phyloP scores from a whole-genome alignment of 2,888 invertebrate species.

The Prenolepis imparis region DNA sequence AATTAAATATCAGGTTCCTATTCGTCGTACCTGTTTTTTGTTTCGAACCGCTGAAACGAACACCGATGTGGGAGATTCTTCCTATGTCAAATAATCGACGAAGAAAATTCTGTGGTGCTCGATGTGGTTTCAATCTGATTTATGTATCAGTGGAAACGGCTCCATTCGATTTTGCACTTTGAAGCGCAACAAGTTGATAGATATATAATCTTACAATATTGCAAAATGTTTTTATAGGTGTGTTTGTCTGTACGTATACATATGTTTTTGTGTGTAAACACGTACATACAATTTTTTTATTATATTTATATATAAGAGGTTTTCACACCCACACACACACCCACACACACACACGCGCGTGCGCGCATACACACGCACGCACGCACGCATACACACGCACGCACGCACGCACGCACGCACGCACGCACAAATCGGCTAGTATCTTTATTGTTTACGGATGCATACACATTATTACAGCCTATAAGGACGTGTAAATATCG shows the following conservation, averaged over 20 bases:
- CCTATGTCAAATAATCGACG: conserved; percentile 48
- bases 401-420: conserved; percentile 38
- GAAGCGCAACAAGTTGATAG: conserved; percentile 36
- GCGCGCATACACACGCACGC: conserved; percentile 45
- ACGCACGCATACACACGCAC: conserved; percentile 45
- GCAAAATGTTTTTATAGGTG: conserved; percentile 39
- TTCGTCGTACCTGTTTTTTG: conserved; percentile 70
- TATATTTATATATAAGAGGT: conserved; percentile 54
- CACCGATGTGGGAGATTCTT: conserved; percentile 47
- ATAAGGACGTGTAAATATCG: neutral
- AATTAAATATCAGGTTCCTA: conserved; percentile 80
- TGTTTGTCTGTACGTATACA: conserved; percentile 1
- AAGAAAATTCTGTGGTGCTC: conserved; percentile 59
- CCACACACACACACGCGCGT: too few species aligned
- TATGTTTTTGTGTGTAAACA: conserved; percentile 32
- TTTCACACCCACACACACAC: conserved; percentile 49
- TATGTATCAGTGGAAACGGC: conserved; percentile 60
- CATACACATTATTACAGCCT: neutral
- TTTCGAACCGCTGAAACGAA: conserved; percentile 52
- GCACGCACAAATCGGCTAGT: conserved; percentile 65
- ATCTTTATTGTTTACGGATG: conserved; percentile 43
- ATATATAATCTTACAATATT: conserved; percentile 57
- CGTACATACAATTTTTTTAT: conserved; percentile 57
- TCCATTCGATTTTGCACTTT: conserved; percentile 15
- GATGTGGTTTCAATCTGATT: conserved; percentile 41